These are phyloP conservation scores for Tetheella fluctuosa DNA, from an alignment of 2,888 invertebrate species.

Conservation along the genomic window DNA sequence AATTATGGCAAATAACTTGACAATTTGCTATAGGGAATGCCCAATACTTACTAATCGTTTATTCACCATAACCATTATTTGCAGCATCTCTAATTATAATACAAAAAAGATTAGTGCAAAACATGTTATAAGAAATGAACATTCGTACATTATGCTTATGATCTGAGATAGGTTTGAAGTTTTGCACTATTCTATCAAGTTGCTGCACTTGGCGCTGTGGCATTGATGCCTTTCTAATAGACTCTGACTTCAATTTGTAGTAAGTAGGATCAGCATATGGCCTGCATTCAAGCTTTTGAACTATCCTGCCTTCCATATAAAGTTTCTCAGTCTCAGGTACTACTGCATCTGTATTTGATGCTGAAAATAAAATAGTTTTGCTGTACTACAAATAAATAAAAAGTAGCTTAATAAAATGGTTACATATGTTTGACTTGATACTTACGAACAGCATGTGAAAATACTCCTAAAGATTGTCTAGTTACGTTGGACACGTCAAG, in stretches of 20 bases:
- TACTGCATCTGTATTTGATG: constrained; percentile 86
- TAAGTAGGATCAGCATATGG: constrained; percentile 95
- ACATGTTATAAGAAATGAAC: not conserved
- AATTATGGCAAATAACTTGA: too few relatives aligned
- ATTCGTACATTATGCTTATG: constrained; percentile 94
- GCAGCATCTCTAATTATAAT: not conserved
- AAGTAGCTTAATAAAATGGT: not conserved
- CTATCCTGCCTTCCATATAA: constrained; percentile 96
- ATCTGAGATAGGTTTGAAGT: constrained; percentile 96
- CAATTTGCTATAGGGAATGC: too few relatives aligned
- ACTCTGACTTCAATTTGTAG: constrained; percentile 94
- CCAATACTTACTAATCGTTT: too few relatives aligned
- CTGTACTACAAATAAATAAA: constrained; percentile 5
- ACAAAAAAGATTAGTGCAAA: not conserved
- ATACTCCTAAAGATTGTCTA: constrained; percentile 95
- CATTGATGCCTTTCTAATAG: constrained; percentile 93
- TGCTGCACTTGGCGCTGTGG: constrained; percentile 94
- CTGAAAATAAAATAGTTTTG: constrained; percentile 60
- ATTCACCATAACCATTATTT: too few relatives aligned
- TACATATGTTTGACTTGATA: constrained; percentile 38
- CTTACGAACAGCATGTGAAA: constrained; percentile 92
- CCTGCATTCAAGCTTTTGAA: constrained; percentile 97
- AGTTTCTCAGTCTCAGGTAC: constrained; percentile 92
- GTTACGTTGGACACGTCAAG: constrained; percentile 96
- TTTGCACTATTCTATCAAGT: constrained; percentile 93